Evolutionary conservation across 2,797 vertebrate species (phyloP), one percentile per base, ranked within the genome.

Genomic region (Phylloscopus collybita): DNA sequence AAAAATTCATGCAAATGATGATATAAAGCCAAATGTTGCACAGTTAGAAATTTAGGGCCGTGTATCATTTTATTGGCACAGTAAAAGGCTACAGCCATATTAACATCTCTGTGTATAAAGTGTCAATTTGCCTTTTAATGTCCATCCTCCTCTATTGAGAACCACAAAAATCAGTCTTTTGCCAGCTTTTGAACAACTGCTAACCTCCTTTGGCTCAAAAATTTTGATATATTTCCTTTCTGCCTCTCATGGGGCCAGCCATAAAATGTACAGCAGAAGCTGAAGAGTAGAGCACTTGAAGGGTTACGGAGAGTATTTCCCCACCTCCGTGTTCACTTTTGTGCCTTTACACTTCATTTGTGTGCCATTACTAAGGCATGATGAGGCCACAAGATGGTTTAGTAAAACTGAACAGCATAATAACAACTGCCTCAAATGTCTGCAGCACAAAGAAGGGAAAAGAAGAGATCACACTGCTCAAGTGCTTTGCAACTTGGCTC

Each of bases 11-110:
- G 38, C 26, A 89, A 89, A 87, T 34, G 13, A 71, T 40, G 29
- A 82, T 14, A 91, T 34, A 83, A 94, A 96, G 84, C 47, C 50
- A 91, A 91, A 83, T 59, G 53, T 70, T 89, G 85, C 86, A 53
- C 40, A 69, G 47, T 51, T 89, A 69, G 34, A 74, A 78, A 95
- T 91, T 76, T 82, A 93, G 26, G 60, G 56, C 3, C 1, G 1
- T 50, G 12, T 76, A 80, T 71, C 49, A 79, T 88, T 95, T 93
- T 82, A 92, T 3, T 80, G 61, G 89, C 42, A 91, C 49, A 74
- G 27, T 88, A 94, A 96, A 92, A 93, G 21, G 30, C 71, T 86
- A 60, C 6, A 85, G 74, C 66, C 51, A 51, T 57, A 50, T 88
- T 87, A 93, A 84, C 50, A 72, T 51, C 26, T 76, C 66, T 57